Evolutionary conservation across 2,888 invertebrate species (phyloP).

Genomic region (Phyllotreta striolata): DNA sequence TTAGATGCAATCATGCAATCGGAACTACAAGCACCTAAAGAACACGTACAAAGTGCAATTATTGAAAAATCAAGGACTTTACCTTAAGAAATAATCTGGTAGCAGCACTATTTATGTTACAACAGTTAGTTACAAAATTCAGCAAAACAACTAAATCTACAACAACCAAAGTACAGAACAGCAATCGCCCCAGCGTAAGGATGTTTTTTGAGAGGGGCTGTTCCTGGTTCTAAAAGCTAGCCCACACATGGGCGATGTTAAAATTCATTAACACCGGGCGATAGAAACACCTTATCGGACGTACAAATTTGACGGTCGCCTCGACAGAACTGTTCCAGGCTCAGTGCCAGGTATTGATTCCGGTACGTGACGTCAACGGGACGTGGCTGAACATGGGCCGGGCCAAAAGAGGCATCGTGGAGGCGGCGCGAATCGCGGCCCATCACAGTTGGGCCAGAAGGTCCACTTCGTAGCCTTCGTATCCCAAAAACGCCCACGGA

Average conservation of each 20-base stretch:
- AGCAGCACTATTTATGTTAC: slow-evolving; percentile 26
- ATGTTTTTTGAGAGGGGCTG: slow-evolving; percentile 96
- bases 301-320: slow-evolving; percentile 54
- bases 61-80: slow-evolving; percentile 18
- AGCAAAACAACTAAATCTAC: slow-evolving; percentile 40
- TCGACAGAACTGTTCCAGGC: slow-evolving; percentile 55
- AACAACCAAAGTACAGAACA: slow-evolving; percentile 61
- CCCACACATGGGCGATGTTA: slow-evolving; percentile 87
- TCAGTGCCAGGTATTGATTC: slow-evolving; percentile 58
- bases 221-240: slow-evolving; percentile 95
- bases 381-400: slow-evolving; percentile 36
- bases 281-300: slow-evolving; percentile 43
- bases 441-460: slow-evolving; percentile 42
- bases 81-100: slow-evolving; percentile 33
- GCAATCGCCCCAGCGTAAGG: slow-evolving; percentile 95
- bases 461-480: slow-evolving; percentile 41
- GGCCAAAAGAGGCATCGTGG: slow-evolving; percentile 31
- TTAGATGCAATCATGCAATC: too few species aligned
- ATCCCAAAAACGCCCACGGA: slow-evolving; percentile 38
- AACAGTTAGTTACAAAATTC: slow-evolving; percentile 17
- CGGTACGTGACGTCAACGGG: slow-evolving; percentile 56
- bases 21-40: too few species aligned
- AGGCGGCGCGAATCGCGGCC: slow-evolving; percentile 44
- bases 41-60: background rate
- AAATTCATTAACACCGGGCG: slow-evolving; percentile 54